A percentile compares a stretch with the other conserved stretches of the same genome.
Conservation (phyloP, 1,140 invertebrate species). For the Drosophila pruinosa region DNA sequence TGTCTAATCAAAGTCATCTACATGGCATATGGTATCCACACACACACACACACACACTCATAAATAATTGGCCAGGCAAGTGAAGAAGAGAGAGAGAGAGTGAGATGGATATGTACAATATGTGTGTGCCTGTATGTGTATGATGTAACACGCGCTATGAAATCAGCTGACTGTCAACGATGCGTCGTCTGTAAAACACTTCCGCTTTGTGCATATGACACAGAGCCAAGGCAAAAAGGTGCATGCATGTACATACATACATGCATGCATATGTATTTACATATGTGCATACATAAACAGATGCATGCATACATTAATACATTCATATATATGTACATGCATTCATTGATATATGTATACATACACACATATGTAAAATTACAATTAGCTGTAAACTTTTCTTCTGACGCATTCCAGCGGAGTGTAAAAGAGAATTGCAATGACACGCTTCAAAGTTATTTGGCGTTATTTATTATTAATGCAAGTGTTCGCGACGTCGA, state of each 20-base stretch:
- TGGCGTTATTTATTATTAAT: slow-evolving; percentile 10
- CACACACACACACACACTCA: not conserved
- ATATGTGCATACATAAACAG: not conserved
- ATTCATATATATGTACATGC: not conserved
- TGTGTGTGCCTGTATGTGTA: not conserved
- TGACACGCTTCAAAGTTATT: slow-evolving; percentile 23
- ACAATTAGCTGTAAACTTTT: slow-evolving; percentile 13
- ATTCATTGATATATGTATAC: not conserved
- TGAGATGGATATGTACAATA: slow-evolving; percentile 5
- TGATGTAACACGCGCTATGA: slow-evolving; percentile 28
- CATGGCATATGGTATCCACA: slow-evolving; percentile 1
- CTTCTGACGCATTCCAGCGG: slow-evolving; percentile 45
- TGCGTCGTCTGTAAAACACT: slow-evolving; percentile 9
- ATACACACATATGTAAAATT: not conserved
- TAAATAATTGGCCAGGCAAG: slow-evolving; percentile 33
- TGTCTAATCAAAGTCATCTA: slow-evolving; percentile 55
- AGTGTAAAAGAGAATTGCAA: slow-evolving; percentile 33
- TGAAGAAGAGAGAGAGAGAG: not conserved
- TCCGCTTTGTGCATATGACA: slow-evolving; percentile 20
- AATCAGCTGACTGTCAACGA: slow-evolving; percentile 13
- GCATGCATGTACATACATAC: slow-evolving; percentile 4
- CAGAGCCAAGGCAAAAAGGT: not conserved
- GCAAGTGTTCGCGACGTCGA: slow-evolving; percentile 24
- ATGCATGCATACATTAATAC: not conserved
- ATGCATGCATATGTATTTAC: not conserved